These are phyloP conservation scores for Montipora cactus DNA, from an alignment of 64 coral and sea anemone genomes.

Conservation along the genomic window DNA sequence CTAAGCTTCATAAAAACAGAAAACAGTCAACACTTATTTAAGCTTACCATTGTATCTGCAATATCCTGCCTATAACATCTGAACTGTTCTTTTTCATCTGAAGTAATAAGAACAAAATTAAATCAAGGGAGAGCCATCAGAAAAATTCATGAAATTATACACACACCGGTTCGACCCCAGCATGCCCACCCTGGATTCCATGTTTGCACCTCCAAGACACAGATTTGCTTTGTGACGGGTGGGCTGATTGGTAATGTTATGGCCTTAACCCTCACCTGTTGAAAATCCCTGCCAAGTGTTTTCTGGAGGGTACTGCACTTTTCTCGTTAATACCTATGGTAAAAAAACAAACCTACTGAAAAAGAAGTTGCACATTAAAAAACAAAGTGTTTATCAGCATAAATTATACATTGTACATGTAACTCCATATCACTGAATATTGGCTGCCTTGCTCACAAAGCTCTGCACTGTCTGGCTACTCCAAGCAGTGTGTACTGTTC, in stretches of 20 bases:
- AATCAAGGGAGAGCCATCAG: no score
- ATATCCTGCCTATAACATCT: conserved; percentile 97
- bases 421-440: no score
- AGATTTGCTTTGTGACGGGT: no score
- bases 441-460: no score
- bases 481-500: no score
- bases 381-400: no score
- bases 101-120: neutral
- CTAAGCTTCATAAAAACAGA: neutral
- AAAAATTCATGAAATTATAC: neutral
- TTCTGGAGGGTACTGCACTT: conserved; percentile 96
- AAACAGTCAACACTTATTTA: neutral
- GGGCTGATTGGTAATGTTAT: neutral
- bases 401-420: no score
- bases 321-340: conserved; percentile 76
- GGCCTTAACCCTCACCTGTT: conserved; percentile 67
- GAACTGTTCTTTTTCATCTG: conserved; percentile 98
- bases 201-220: no score
- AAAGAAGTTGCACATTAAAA: no score
- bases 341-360: neutral
- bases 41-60: conserved; percentile 90
- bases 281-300: conserved; percentile 87
- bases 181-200: no score
- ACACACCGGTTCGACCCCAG: no score
- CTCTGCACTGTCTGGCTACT: no score